Evolutionary conservation across 2,113 vertebrate genomes (phyloP).

Genomic region (Aptenodytes forsteri): DNA sequence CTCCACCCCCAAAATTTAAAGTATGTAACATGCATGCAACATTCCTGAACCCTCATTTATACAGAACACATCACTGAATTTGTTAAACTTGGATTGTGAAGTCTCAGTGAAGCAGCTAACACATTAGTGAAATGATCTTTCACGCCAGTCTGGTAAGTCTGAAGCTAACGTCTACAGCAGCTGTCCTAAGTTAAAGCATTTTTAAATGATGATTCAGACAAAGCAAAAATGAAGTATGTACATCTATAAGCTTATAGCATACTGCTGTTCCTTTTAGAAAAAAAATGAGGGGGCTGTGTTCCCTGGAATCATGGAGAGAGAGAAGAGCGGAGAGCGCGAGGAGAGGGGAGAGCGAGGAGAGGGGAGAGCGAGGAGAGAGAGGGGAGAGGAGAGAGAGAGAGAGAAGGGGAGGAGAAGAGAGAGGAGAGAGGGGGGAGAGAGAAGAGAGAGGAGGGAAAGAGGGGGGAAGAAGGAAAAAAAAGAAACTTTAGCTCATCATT

Average conservation of each 20-base stretch:
- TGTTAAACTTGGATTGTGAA: slow-evolving; percentile 15
- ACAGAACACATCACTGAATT: neutral
- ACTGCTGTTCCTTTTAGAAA: neutral
- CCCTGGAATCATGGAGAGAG: neutral
- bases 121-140: slow-evolving; percentile 46
- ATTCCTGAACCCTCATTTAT: neutral
- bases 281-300: neutral
- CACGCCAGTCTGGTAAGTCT: neutral
- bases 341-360: too few species aligned
- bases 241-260: neutral
- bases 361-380: too few species aligned
- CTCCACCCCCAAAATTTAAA: neutral
- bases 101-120: slow-evolving; percentile 16
- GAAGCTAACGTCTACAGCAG: slow-evolving; percentile 31
- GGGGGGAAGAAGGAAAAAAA: too few species aligned
- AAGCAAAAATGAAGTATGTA: slow-evolving; percentile 5
- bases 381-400: too few species aligned
- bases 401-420: too few species aligned
- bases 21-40: neutral
- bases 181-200: slow-evolving; percentile 28
- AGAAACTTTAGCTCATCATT: neutral
- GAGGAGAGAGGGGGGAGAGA: too few species aligned
- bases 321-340: too few species aligned
- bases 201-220: slow-evolving; percentile 50
- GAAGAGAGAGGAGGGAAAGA: too few species aligned